Conservation (phyloP, 2,797 vertebrate species). For the Hippopotamyrus pictus region DNA sequence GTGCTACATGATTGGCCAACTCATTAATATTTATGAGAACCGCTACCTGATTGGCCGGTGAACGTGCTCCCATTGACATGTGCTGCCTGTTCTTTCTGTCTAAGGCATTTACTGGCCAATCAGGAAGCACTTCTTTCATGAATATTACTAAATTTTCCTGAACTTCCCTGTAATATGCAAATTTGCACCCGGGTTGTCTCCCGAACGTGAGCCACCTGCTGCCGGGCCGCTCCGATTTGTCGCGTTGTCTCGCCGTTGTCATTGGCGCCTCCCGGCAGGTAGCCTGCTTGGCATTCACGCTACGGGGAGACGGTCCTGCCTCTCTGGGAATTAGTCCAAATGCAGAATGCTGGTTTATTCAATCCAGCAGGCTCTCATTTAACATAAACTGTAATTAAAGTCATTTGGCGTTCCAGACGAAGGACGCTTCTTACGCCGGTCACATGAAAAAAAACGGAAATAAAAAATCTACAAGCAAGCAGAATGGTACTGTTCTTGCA, state of each 20-base stretch:
- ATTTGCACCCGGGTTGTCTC: constrained; percentile 30
- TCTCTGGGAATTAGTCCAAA: constrained; percentile 52
- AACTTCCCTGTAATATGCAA: not conserved
- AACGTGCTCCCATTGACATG: not conserved
- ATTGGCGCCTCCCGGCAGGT: constrained; percentile 24
- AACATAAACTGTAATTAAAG: constrained; percentile 66
- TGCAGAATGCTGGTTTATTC: constrained; percentile 50
- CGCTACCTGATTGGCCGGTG: not conserved
- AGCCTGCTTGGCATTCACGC: constrained; percentile 42
- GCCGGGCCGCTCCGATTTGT: constrained; percentile 30
- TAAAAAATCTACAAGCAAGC: not conserved
- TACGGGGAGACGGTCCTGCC: constrained; percentile 38
- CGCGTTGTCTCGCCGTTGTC: not conserved
- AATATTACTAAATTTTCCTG: not conserved
- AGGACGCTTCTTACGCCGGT: constrained; percentile 38
- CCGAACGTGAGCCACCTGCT: constrained; percentile 36
- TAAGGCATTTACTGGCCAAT: not conserved
- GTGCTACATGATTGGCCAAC: no score
- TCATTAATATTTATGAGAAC: not conserved
- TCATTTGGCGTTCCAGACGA: constrained; percentile 52
- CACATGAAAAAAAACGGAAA: not conserved
- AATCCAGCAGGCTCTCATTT: constrained; percentile 55
- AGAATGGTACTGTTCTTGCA: not conserved
- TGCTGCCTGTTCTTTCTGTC: not conserved
- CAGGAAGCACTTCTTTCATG: not conserved